Percentiles rank a stretch among this genome's conserved stretches.
Conservation (phyloP, 2,113 vertebrate genomes). For the Rhabdomys dilectus region DNA sequence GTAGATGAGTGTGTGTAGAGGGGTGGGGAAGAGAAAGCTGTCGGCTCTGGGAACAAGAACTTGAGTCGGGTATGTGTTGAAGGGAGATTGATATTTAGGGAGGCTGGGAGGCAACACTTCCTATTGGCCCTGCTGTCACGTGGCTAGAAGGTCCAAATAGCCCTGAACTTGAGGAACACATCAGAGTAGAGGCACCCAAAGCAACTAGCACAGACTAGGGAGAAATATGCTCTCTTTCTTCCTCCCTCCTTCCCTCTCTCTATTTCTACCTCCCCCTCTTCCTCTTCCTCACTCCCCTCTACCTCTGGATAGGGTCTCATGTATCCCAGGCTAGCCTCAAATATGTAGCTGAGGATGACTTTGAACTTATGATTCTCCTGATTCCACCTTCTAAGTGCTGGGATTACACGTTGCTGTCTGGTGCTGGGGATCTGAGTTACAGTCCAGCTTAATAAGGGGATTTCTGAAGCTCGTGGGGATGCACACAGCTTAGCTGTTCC, state of each 20-base stretch:
- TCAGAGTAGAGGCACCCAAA: not conserved
- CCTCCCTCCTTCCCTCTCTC: not conserved
- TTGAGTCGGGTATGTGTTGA: not conserved
- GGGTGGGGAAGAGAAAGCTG: not conserved
- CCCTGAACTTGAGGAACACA: not conserved
- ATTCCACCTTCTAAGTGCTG: not conserved
- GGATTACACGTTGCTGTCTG: not conserved
- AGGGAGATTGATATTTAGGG: not conserved
- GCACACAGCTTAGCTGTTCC: too few relatives aligned
- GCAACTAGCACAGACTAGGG: not conserved
- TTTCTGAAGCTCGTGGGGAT: not conserved
- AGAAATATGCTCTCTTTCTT: too few relatives aligned
- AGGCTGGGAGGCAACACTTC: not conserved
- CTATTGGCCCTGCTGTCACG: too few relatives aligned
- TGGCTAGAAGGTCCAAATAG: not conserved
- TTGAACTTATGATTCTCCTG: not conserved
- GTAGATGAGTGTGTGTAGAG: too few relatives aligned
- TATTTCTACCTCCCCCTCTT: not conserved
- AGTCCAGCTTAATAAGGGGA: not conserved
- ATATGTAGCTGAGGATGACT: not conserved
- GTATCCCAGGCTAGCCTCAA: not conserved
- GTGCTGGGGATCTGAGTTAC: not conserved
- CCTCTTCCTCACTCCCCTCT: not conserved
- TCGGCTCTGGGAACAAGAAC: not conserved
- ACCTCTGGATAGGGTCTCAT: not conserved